phyloP scores from a whole-genome alignment of 2,113 vertebrate species.

The Aramus guarauna region DNA sequence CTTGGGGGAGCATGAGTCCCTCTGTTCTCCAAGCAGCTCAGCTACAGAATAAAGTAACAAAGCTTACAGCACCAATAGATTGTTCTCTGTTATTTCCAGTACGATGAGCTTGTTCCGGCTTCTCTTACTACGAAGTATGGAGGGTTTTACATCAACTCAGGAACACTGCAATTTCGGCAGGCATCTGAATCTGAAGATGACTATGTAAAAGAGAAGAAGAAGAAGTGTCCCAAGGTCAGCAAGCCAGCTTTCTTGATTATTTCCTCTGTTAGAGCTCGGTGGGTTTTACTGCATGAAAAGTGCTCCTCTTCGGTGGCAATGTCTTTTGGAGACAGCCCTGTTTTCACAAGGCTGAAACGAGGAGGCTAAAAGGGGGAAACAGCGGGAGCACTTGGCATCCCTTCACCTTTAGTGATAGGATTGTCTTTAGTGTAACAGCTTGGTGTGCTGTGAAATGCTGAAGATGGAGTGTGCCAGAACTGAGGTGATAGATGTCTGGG shows the following conservation, averaged over 20 bases:
- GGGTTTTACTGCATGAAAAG: too few species aligned
- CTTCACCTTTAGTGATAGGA: not conserved
- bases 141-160: constrained; percentile 96
- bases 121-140: constrained; percentile 90
- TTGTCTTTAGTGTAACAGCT: not conserved
- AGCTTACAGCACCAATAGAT: not conserved
- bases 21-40: not conserved
- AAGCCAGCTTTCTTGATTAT: not conserved
- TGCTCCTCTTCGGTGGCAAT: not conserved
- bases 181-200: constrained; percentile 86
- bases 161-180: constrained; percentile 87
- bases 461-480: not conserved
- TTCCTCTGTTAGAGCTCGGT: not conserved
- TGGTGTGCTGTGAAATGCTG: not conserved
- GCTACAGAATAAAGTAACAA: not conserved
- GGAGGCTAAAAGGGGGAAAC: not conserved
- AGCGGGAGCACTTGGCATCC: not conserved
- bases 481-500: accelerated
- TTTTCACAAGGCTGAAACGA: accelerated
- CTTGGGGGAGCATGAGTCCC: not conserved
- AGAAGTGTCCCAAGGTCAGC: constrained; percentile 81
- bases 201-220: constrained; percentile 78
- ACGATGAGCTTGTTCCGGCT: constrained; percentile 94
- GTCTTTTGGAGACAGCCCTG: not conserved
- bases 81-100: constrained; percentile 72